phyloP scores from a whole-genome alignment of 2,888 invertebrate genomes.

The Argyresthia albistria region DNA sequence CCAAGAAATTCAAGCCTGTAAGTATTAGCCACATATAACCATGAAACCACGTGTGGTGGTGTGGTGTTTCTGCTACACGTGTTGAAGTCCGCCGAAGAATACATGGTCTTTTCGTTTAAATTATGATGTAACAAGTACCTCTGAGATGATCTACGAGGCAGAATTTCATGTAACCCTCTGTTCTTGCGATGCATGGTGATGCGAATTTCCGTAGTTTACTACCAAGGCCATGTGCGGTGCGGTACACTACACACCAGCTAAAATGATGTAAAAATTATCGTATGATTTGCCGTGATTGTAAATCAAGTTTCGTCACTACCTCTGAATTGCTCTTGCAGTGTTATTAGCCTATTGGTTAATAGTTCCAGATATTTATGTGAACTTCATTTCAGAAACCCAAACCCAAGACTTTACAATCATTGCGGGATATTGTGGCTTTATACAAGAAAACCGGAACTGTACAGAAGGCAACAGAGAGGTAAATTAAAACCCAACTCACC shows the following conservation, averaged over 20 bases:
- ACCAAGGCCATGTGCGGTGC: neutral
- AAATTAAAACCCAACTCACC: too few relatives aligned
- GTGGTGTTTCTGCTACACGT: constrained; percentile 33
- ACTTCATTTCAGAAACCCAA: constrained; percentile 67
- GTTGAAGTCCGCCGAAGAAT: constrained; percentile 16
- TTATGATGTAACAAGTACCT: too few relatives aligned
- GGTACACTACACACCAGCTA: neutral
- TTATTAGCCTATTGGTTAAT: neutral
- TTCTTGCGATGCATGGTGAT: too few relatives aligned
- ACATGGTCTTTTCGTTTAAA: too few relatives aligned
- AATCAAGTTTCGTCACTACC: constrained; percentile 17
- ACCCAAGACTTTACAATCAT: constrained; percentile 75
- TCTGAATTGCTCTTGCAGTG: constrained; percentile 10
- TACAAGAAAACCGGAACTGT: constrained; percentile 57
- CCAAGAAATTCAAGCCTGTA: constrained; percentile 83
- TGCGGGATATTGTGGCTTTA: constrained; percentile 73
- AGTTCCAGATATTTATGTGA: neutral
- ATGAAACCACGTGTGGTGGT: constrained; percentile 45
- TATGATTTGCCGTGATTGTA: neutral
- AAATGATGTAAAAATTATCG: neutral
- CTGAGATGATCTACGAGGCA: neutral
- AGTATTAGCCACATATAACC: constrained; percentile 39
- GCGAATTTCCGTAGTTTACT: too few relatives aligned
- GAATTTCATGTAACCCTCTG: too few relatives aligned
- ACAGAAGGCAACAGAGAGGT: constrained; percentile 14